Conservation (phyloP, 2,113 vertebrate species). For the Megalops atlanticus region DNA sequence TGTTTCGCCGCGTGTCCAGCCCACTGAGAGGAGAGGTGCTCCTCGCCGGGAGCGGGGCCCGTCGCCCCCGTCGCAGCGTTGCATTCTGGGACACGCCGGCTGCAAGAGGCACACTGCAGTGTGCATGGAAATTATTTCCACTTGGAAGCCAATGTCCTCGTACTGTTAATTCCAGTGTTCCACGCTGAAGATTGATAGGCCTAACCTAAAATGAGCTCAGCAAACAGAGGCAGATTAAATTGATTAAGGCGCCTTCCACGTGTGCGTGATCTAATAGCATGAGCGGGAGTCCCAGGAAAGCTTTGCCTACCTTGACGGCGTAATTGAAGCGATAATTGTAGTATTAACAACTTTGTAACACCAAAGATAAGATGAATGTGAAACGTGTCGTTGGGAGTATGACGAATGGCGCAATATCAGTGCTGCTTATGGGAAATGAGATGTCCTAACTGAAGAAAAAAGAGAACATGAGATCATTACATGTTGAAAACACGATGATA, state of each 20-base stretch:
- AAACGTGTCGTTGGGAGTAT: not conserved
- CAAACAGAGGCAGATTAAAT: not conserved
- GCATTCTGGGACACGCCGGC: not conserved
- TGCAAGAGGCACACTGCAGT: too few species aligned
- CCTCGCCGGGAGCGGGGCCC: not conserved
- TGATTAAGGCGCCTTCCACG: slow-evolving; percentile 2
- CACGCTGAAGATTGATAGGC: slow-evolving; percentile 6
- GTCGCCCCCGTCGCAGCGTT: not conserved
- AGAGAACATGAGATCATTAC: not conserved
- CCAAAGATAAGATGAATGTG: not conserved
- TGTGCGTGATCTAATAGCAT: not conserved
- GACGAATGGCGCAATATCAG: not conserved
- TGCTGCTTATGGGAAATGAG: not conserved
- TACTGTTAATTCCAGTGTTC: not conserved
- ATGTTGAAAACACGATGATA: not conserved
- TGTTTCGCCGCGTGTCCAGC: not conserved
- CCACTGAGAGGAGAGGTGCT: not conserved
- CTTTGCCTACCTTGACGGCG: not conserved
- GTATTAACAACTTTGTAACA: not conserved
- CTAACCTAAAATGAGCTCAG: not conserved
- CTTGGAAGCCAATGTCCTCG: not conserved
- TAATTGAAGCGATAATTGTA: not conserved
- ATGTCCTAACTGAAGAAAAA: not conserved
- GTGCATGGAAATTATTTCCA: too few species aligned
- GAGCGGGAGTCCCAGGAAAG: not conserved